A percentile compares a stretch with the other conserved stretches of the same genome.
Evolutionary conservation across 2,888 invertebrate genomes (phyloP).

Genomic region (Tiliacea aurago): DNA sequence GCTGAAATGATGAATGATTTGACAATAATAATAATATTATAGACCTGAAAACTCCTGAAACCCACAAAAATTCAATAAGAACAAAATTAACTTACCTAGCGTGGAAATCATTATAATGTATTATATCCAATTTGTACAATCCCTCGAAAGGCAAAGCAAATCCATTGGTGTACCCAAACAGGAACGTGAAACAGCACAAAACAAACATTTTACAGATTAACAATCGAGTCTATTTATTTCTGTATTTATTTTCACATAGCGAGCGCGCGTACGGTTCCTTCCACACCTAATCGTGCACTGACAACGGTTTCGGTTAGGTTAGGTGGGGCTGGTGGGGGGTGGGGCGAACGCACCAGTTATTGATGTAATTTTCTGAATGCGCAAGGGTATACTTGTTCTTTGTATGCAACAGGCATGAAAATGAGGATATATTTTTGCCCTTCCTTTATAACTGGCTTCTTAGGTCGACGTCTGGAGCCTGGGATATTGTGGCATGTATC

Average conservation of each 20-base stretch:
- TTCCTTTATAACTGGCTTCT: not conserved
- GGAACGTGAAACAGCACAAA: conserved; percentile 36
- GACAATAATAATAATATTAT: too few relatives aligned
- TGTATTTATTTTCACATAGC: conserved; percentile 24
- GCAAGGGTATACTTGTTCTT: conserved; percentile 23
- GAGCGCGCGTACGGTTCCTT: conserved; percentile 17
- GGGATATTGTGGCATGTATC: not conserved
- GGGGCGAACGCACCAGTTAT: conserved; percentile 38
- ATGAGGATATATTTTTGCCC: conserved; percentile 12
- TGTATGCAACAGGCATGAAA: conserved; percentile 42
- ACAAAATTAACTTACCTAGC: conserved; percentile 85
- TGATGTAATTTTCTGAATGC: conserved; percentile 58
- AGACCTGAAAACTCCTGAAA: not conserved
- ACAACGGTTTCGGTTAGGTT: not conserved
- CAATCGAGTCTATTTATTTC: conserved; percentile 19
- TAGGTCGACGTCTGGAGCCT: not conserved
- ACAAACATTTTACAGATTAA: conserved; percentile 50
- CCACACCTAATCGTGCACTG: not conserved
- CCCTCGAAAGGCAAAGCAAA: conserved; percentile 82
- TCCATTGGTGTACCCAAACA: conserved; percentile 64
- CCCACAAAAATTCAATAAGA: conserved; percentile 6
- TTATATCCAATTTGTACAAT: conserved; percentile 89
- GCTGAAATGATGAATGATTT: too few relatives aligned
- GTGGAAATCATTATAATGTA: conserved; percentile 91
- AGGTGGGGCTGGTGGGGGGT: conserved; percentile 6